Evolutionary conservation across 2,113 vertebrate species (phyloP).

Genomic region (Erythrolamprus reginae): DNA sequence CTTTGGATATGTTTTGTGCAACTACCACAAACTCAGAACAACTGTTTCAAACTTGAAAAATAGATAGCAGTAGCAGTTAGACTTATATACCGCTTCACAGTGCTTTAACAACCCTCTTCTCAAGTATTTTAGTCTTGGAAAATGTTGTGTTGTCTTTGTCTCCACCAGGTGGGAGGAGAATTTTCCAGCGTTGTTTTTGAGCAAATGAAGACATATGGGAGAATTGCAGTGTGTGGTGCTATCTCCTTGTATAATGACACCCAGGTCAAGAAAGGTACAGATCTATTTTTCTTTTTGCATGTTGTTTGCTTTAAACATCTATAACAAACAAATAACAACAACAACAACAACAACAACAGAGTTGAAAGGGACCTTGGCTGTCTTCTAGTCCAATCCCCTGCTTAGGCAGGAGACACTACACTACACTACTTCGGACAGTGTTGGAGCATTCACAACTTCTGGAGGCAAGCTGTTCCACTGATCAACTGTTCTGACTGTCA

Average conservation of each 20-base stretch:
- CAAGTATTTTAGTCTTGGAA: background rate
- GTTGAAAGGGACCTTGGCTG: no score
- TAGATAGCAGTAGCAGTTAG: background rate
- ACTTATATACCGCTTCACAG: no score
- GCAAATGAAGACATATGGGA: slow-evolving; percentile 84
- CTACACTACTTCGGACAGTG: no score
- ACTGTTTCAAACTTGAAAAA: background rate
- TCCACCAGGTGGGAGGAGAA: slow-evolving; percentile 79
- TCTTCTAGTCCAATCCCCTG: no score
- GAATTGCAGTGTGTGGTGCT: slow-evolving; percentile 83
- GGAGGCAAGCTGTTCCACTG: no score
- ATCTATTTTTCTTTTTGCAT: background rate
- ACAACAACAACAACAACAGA: no score
- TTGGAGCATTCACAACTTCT: no score
- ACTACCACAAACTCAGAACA: background rate
- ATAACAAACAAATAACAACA: no score
- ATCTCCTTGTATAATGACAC: slow-evolving; percentile 80
- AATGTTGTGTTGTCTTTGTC: slow-evolving; percentile 5
- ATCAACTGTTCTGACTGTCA: no score
- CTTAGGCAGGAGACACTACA: no score
- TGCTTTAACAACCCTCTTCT: no score
- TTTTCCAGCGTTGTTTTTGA: slow-evolving; percentile 71
- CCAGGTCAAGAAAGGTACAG: slow-evolving; percentile 71
- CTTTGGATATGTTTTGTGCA: background rate
- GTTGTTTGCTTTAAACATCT: background rate